These are phyloP conservation scores for Chrysolina haemoptera DNA, from an alignment of 2,888 invertebrate genomes.

Conservation along the genomic window DNA sequence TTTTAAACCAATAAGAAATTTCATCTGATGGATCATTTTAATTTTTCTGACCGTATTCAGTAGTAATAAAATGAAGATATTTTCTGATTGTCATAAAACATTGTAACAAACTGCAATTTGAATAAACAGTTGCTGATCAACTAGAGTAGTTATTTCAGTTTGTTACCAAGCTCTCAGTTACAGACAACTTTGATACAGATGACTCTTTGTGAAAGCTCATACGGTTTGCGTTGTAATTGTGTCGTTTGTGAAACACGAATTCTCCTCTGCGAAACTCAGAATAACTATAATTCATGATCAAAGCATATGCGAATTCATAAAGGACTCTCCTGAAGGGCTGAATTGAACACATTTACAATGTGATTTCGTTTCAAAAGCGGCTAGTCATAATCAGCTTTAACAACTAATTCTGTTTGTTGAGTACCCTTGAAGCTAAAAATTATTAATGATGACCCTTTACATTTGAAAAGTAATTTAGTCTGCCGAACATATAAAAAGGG, in stretches of 20 bases:
- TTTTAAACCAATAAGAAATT: too few species aligned
- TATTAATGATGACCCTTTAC: too few species aligned
- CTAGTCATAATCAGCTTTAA: not conserved
- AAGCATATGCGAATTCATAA: not conserved
- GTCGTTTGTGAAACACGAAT: not conserved
- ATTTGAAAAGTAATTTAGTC: too few species aligned
- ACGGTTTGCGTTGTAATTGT: not conserved
- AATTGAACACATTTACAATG: not conserved
- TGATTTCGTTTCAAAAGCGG: not conserved
- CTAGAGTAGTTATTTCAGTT: not conserved
- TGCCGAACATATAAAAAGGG: too few species aligned
- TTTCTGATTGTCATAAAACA: too few species aligned
- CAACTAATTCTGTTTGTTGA: too few species aligned
- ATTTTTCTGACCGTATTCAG: too few species aligned
- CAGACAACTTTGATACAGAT: not conserved
- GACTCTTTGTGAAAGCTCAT: slow-evolving; percentile 4
- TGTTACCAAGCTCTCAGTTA: not conserved
- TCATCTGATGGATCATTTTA: too few species aligned
- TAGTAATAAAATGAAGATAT: too few species aligned
- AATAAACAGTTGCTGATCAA: not conserved
- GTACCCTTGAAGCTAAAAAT: too few species aligned
- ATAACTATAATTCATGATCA: slow-evolving; percentile 2
- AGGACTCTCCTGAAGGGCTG: slow-evolving; percentile 4
- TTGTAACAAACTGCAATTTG: too few species aligned
- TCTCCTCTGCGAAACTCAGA: not conserved